Evolutionary conservation across 1,140 invertebrate genomes (phyloP), one percentile per base, ranked within the genome.

Genomic region (Plectus sambesii): DNA sequence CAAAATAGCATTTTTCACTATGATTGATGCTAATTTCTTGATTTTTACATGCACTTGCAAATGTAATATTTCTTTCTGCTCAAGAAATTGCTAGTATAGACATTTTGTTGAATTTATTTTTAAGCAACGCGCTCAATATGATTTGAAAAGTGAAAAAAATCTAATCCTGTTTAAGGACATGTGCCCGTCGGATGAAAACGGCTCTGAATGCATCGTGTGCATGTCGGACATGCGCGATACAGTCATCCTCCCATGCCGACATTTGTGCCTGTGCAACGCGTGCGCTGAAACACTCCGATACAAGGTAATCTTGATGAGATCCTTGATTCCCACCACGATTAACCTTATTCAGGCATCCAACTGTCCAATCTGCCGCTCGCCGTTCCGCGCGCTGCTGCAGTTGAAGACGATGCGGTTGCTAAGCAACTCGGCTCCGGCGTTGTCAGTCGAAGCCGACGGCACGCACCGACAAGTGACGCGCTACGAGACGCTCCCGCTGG

Each of bases 191-290:
- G 90, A 97, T 65, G 90, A 97, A 64, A 90, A 86, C 69, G 87
- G 89, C 12, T 85, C 85, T 6, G 94, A 99, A 74, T 99, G 94
- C 75, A 92, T 98, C 8, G 97, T 99, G 65, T 99, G 93, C 70
- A 96, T 97, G 88, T 89, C 84, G 65, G 90, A 97, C 69, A 82
- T 87, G 9, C 75, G 93, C 0, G 93, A 99, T 70, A 99, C 94
- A 0, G 74, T 99, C 17, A 97, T 99, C 59, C 75, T 99, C 54
- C 94, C 94, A 0, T 99, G 94, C 69, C 79, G 92, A 25, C 94
- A 99, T 74, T 77, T 99, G 12, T 99, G 94, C 68, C 72, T 98
- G 44, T 99, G 94, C 69, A 89, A 93, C 71, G 82, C 82, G 0
- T 99, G 93, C 73, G 92, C 90, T 0, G 89, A 97, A 71, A 93